A percentile compares a stretch with the other conserved stretches of the same genome.
Evolutionary conservation across 2,888 invertebrate genomes (phyloP).

Genomic region (Caenorhabditis drosophilae): DNA sequence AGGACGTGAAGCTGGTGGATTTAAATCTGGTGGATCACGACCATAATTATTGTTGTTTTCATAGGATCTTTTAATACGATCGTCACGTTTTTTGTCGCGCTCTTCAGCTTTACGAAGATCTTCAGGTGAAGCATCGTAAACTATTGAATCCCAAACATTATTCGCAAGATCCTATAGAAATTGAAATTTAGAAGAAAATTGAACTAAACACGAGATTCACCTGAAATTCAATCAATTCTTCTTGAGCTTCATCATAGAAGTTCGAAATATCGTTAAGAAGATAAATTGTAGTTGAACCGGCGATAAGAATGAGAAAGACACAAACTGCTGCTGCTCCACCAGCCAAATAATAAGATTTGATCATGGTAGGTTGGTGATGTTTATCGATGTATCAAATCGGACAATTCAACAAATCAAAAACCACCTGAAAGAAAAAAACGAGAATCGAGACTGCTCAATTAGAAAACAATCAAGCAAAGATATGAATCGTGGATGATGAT

Average conservation of each 20-base stretch:
- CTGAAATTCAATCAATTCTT: slow-evolving; percentile 33
- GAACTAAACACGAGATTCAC: slow-evolving; percentile 1
- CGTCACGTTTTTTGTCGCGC: slow-evolving; percentile 5
- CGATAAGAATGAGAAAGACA: slow-evolving; percentile 17
- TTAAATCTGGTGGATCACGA: slow-evolving; percentile 5
- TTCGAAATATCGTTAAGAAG: slow-evolving; percentile 31
- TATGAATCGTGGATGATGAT: no score
- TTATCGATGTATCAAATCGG: slow-evolving; percentile 1
- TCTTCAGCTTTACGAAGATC: slow-evolving; percentile 30
- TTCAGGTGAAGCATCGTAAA: slow-evolving; percentile 29
- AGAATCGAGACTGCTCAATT: no score
- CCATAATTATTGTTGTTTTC: slow-evolving; percentile 6
- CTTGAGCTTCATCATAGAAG: slow-evolving; percentile 31
- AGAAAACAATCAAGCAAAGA: no score
- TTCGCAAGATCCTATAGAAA: slow-evolving; percentile 33
- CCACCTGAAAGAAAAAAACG: no score
- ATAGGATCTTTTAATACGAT: slow-evolving; percentile 14
- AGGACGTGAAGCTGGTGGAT: slow-evolving; percentile 12
- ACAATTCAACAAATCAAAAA: background rate
- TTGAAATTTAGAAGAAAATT: background rate
- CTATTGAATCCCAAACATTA: slow-evolving; percentile 41
- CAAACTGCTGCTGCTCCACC: slow-evolving; percentile 29
- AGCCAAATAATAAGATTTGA: slow-evolving; percentile 30
- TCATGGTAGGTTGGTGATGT: no score
- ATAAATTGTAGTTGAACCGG: slow-evolving; percentile 23